These are phyloP conservation scores for Drosophila lowei DNA, from an alignment of 1,140 invertebrate species.

Conservation along the genomic window DNA sequence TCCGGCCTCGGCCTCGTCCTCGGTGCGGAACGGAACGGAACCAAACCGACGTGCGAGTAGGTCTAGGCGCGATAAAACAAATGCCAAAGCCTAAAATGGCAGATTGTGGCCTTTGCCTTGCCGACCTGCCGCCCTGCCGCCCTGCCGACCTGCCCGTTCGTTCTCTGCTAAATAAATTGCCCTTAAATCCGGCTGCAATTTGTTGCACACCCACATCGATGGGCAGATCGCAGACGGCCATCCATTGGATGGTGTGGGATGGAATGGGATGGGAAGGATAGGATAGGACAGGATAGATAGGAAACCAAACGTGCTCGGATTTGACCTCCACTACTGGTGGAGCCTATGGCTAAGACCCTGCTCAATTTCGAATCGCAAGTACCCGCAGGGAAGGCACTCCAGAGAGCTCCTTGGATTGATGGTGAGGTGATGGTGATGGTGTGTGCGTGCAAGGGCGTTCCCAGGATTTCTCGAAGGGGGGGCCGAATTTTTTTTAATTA, in stretches of 20 bases:
- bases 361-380: too few species aligned
- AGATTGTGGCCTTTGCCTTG: conserved; percentile 57
- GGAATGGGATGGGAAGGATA: neutral
- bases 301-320: conserved; percentile 26
- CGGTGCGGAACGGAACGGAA: neutral
- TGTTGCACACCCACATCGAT: conserved; percentile 44
- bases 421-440: too few species aligned
- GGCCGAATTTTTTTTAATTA: too few species aligned
- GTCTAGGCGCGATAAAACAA: conserved; percentile 57
- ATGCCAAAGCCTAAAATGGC: conserved; percentile 68
- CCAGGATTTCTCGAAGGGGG: too few species aligned
- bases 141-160: neutral
- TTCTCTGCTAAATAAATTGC: conserved; percentile 47
- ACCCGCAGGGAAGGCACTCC: too few species aligned
- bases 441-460: too few species aligned
- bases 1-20: neutral
- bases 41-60: too few species aligned
- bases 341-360: too few species aligned
- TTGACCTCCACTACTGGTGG: neutral
- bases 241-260: neutral
- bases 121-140: conserved; percentile 2
- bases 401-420: too few species aligned
- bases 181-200: conserved; percentile 62
- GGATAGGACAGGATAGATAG: conserved; percentile 13
- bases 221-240: conserved; percentile 16